phyloP scores from a whole-genome alignment of 2,888 invertebrate genomes.

The Drosophila mulleri region DNA sequence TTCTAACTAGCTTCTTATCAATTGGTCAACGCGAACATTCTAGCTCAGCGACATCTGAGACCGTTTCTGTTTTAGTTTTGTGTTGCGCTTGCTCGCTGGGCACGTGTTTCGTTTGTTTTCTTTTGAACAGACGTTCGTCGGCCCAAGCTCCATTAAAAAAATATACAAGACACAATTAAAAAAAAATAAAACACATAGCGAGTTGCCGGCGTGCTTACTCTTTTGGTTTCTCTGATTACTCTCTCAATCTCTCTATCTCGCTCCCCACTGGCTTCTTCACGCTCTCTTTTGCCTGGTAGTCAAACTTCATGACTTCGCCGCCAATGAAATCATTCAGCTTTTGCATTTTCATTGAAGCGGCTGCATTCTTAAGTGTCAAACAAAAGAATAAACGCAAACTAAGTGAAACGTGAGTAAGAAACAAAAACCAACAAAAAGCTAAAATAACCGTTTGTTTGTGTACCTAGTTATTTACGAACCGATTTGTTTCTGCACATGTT shows the following conservation, averaged over 20 bases:
- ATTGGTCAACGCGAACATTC: conserved; percentile 12
- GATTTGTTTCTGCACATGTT: conserved; percentile 64
- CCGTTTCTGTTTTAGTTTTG: conserved; percentile 33
- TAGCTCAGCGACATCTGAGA: conserved; percentile 21
- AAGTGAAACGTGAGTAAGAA: conserved; percentile 53
- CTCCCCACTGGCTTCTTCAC: conserved; percentile 6
- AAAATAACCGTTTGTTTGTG: conserved; percentile 27
- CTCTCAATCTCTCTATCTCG: neutral
- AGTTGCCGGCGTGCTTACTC: conserved; percentile 40
- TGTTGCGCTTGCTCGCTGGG: conserved; percentile 38
- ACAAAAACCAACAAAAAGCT: neutral
- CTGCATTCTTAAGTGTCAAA: conserved; percentile 52
- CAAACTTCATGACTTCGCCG: conserved; percentile 50
- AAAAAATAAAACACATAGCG: conserved; percentile 3
- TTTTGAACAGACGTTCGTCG: conserved; percentile 40
- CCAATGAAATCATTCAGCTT: conserved; percentile 62
- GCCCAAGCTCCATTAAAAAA: conserved; percentile 37
- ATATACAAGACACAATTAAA: neutral
- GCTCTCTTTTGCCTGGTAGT: conserved; percentile 23
- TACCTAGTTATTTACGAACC: conserved; percentile 53
- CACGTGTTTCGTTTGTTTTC: conserved; percentile 53
- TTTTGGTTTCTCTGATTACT: neutral
- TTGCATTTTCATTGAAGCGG: conserved; percentile 71
- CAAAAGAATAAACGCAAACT: conserved; percentile 1
- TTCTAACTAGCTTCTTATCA: conserved; percentile 28